Evolutionary conservation across 2,113 vertebrate genomes (phyloP), one percentile per base, ranked within the genome.

Genomic region (Bubo bubo): DNA sequence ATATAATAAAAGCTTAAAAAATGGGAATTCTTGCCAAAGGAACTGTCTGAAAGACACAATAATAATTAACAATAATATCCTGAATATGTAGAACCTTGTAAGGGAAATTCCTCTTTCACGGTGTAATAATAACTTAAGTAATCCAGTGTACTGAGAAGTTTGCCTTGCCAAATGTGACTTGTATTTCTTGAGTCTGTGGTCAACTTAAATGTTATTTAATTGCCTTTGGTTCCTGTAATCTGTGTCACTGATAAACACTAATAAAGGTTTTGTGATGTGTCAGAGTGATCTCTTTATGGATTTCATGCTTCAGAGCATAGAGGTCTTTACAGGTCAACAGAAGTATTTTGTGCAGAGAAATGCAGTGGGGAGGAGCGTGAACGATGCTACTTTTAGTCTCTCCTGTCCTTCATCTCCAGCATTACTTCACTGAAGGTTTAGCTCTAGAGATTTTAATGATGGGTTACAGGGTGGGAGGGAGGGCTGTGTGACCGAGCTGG

Each of bases 261-360:
- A 98, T 98, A 98, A 98, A 98, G 95, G 94, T 98, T 97, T 97
- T 98, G 98, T 98, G 98, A 95, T 97, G 98, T 98, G 97, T 98
- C 91, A 63, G 95, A 98, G 97, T 86, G 85, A 79, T 95, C 91
- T 96, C 92, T 90, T 95, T 23, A 56, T 72, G 81, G 86, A 92
- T 97, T 97, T 94, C 63, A 35, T 59, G 55, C 70, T 71, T 88
- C 32, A 15, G 53, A 52, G n/a, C 27, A 2, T 2, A 56, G 53
- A 50, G 50, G 30, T 68, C 73, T 82, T 86, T 27, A 35, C 7
- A 66, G 89, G 91, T 88, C 83, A 68, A 14, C 34, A 39, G 3
- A 62, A 70, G 21, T 59, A 14, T 93, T 91, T 75, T 64, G 7
- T 37, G 45, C 45, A 18, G 35, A 64, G 58, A 87, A 70, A 49